Evolutionary conservation across 2,113 vertebrate species (phyloP), one percentile per base, ranked within the genome.

Genomic region (Phrynocephalus versicolor): DNA sequence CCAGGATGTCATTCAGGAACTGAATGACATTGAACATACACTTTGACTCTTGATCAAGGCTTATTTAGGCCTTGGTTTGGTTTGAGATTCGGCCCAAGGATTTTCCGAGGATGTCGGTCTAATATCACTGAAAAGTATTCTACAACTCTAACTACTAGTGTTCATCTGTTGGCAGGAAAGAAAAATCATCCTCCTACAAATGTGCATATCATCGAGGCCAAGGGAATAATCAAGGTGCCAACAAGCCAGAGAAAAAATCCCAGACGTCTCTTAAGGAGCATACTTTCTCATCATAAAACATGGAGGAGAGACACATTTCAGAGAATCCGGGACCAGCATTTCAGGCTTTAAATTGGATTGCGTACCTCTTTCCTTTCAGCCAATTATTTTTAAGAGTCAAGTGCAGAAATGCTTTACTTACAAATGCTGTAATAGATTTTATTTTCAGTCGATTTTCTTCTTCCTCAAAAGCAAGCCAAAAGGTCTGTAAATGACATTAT

Each of bases 201-300:
- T 88, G 93, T 86, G 18, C 92, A 74, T 72, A 95, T 88, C 94
- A 82, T 69, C 84, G 85, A 62, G 92, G 92, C 83, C 92, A 92
- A 1, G 92, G 95, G 85, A 95, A 86, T 90, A 93, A 92, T 93
- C 91, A 89, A 1, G 88, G 94, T 80, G 90, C 19, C 5, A 55
- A 92, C 79, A 97, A 94, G 90, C 67, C 92, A 1, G 93, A 95
- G 81, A 96, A 95, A 95, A 97, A 95, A 93, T 94, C 75, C 89
- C 95, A 95, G 86, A 65, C 69, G 0, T 94, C 60, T 18, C 92
- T 73, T 85, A 96, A 93, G 93, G 95, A 95, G n/a, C 92, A 88
- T 1, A 60, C 93, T 39, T 83, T 77, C 4, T 84, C 91, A 85
- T 90, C 57, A 0, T 89, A 76, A 91, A 89, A 92, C 84, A 85